phyloP scores from a whole-genome alignment of 2,113 vertebrate genomes.

The Ascaphus truei region DNA sequence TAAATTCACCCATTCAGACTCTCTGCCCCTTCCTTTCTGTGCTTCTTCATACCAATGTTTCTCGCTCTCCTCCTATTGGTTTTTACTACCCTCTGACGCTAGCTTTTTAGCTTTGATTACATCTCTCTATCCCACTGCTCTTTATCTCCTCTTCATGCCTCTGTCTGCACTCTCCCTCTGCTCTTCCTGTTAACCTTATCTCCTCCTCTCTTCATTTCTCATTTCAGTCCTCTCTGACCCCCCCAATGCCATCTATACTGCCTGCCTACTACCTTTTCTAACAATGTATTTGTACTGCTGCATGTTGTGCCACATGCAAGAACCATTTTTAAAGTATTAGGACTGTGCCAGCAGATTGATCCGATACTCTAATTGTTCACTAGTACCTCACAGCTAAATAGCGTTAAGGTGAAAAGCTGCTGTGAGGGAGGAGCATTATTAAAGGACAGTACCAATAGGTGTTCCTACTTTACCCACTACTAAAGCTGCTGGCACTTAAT shows the following conservation, averaged over 20 bases:
- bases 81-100: slow-evolving; percentile 7
- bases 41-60: slow-evolving; percentile 10
- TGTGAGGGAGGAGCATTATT: too few relatives aligned
- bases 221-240: slow-evolving; percentile 2
- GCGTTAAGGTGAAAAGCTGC: too few relatives aligned
- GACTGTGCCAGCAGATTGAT: too few relatives aligned
- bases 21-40: background rate
- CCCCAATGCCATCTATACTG: background rate
- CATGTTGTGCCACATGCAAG: background rate
- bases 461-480: too few relatives aligned
- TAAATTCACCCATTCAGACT: background rate
- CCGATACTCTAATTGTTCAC: too few relatives aligned
- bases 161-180: background rate
- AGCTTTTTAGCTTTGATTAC: slow-evolving; percentile 24
- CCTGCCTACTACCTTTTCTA: background rate
- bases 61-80: slow-evolving; percentile 16
- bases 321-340: too few relatives aligned
- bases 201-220: slow-evolving; percentile 13
- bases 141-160: slow-evolving; percentile 18
- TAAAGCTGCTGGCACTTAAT: too few relatives aligned
- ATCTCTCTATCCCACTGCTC: slow-evolving; percentile 18
- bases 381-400: too few relatives aligned
- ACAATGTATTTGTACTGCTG: background rate
- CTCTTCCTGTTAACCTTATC: slow-evolving; percentile 27
- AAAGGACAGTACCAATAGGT: too few relatives aligned